A percentile compares a stretch with the other conserved stretches of the same genome.
These are phyloP conservation scores for Achroia grisella DNA, from an alignment of 1,140 invertebrate species.

Conservation along the genomic window DNA sequence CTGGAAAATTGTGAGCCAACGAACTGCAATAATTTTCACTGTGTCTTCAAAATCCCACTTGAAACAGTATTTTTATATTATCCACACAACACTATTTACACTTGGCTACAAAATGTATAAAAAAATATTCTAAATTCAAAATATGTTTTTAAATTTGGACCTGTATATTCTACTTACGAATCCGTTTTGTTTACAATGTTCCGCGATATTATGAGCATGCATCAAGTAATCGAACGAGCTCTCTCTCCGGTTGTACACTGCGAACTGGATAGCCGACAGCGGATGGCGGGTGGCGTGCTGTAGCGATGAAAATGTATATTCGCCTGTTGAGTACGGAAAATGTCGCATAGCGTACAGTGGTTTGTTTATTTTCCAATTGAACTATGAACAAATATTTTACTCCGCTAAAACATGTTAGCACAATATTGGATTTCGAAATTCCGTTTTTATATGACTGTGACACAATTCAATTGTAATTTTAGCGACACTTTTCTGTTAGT, in stretches of 20 bases:
- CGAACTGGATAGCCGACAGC: slow-evolving; percentile 10
- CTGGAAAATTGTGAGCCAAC: neutral
- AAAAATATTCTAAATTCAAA: too few species aligned
- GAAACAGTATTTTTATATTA: neutral
- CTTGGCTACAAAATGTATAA: too few species aligned
- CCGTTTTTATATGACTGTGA: too few species aligned
- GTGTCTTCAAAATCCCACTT: neutral
- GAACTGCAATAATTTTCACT: neutral
- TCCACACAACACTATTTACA: neutral
- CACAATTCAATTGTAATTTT: too few species aligned
- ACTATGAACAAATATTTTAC: neutral
- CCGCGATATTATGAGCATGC: neutral
- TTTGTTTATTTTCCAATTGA: too few species aligned
- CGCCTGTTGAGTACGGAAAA: slow-evolving; percentile 33
- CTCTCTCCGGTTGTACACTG: neutral
- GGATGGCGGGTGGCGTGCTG: slow-evolving; percentile 10
- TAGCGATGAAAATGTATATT: slow-evolving; percentile 30
- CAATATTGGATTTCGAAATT: too few species aligned
- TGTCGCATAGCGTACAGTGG: neutral
- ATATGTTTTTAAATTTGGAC: neutral
- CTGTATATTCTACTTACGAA: neutral
- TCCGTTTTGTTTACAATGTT: slow-evolving; percentile 5
- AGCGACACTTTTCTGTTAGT: too few species aligned
- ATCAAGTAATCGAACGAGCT: neutral
- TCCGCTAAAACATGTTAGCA: too few species aligned